A percentile compares a stretch with the other conserved stretches of the same genome.
phyloP scores from a whole-genome alignment of 2,888 invertebrate genomes.

The Cacoxenus indagator region DNA sequence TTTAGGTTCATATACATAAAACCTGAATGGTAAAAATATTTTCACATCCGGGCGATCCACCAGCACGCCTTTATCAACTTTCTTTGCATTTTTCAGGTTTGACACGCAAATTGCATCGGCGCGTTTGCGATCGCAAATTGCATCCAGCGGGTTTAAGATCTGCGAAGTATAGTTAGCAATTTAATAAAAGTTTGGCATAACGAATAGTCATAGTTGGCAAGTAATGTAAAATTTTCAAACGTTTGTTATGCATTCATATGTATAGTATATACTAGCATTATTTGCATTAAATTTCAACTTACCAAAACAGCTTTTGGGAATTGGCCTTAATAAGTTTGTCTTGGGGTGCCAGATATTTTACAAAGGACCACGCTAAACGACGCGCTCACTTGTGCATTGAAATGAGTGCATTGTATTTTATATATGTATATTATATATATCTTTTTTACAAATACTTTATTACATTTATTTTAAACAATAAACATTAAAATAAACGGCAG shows the following conservation, averaged over 20 bases:
- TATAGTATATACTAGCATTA: neutral
- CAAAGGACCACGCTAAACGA: neutral
- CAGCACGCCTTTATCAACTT: conserved; percentile 78
- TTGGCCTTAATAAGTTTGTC: too few species aligned
- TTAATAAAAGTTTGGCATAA: too few species aligned
- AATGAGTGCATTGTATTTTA: conserved; percentile 11
- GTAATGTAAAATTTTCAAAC: neutral
- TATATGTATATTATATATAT: conserved; percentile 18
- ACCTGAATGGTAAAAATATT: conserved; percentile 84
- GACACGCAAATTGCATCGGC: conserved; percentile 83
- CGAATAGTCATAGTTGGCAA: too few species aligned
- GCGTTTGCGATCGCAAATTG: conserved; percentile 79
- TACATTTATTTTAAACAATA: conserved; percentile 56
- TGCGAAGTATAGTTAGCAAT: too few species aligned
- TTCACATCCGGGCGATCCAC: conserved; percentile 84
- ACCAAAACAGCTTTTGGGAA: neutral
- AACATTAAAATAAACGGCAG: conserved; percentile 59
- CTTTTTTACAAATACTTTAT: conserved; percentile 50
- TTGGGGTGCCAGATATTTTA: neutral
- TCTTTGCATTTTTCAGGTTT: conserved; percentile 79
- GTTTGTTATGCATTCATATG: neutral
- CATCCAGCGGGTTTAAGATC: conserved; percentile 84
- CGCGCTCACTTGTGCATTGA: conserved; percentile 35
- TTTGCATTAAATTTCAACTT: neutral
- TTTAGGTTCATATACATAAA: conserved; percentile 81